Evolutionary conservation across 23 tunicate species (phyloP).

Genomic region (Phallusia fumigata): DNA sequence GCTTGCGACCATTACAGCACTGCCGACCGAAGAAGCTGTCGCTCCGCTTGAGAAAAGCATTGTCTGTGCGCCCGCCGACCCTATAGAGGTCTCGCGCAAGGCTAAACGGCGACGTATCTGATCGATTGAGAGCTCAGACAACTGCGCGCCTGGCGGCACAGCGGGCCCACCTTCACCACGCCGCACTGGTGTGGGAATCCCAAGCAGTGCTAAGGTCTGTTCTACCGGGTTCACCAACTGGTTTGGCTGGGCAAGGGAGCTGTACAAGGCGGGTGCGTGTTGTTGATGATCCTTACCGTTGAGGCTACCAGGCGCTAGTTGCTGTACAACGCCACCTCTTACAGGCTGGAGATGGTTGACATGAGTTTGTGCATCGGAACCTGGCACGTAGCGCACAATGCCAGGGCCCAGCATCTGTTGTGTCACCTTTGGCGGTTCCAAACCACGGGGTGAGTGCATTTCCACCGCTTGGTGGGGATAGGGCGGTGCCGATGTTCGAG

Average conservation of each 20-base stretch:
- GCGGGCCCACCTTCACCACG: slow-evolving; percentile 16
- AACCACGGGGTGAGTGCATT: background rate
- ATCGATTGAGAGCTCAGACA: slow-evolving; percentile 32
- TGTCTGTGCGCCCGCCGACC: background rate
- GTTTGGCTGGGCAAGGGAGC: background rate
- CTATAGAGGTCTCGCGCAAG: slow-evolving; percentile 28
- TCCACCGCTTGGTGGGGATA: background rate
- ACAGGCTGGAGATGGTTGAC: background rate
- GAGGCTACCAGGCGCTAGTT: background rate
- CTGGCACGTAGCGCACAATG: background rate
- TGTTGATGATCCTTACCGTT: background rate
- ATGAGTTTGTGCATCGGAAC: background rate
- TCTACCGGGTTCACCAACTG: slow-evolving; percentile 28
- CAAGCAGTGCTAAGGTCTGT: slow-evolving; percentile 38
- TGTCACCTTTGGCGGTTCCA: background rate
- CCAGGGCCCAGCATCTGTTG: background rate
- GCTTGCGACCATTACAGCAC: background rate
- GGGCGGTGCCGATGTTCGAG: slow-evolving; percentile 4
- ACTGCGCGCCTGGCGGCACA: background rate
- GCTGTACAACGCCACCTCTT: background rate
- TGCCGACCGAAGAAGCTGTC: background rate
- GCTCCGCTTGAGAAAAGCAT: background rate
- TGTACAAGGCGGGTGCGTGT: background rate
- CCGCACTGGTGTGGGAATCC: slow-evolving; percentile 28
- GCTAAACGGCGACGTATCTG: slow-evolving; percentile 69